phyloP scores from a whole-genome alignment of 2,113 vertebrate genomes.

The Platysteira castanea region DNA sequence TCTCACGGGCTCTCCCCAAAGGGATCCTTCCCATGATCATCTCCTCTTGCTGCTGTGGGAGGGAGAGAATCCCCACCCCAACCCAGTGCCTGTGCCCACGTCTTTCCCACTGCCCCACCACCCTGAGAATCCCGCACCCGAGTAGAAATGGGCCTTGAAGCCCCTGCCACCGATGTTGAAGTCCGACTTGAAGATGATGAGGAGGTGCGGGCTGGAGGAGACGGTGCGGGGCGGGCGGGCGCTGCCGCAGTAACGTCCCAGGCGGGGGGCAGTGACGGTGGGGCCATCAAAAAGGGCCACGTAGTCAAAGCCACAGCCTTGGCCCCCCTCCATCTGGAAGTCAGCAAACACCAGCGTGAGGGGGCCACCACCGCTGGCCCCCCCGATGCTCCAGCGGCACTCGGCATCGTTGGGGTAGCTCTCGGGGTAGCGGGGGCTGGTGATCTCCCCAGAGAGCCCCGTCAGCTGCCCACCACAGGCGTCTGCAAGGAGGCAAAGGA shows the following conservation, averaged over 20 bases:
- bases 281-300: constrained; percentile 87
- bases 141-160: constrained; percentile 93
- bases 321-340: constrained; percentile 91
- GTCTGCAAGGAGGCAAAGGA: constrained; percentile 68
- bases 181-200: constrained; percentile 93
- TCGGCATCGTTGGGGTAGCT: constrained; percentile 91
- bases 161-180: constrained; percentile 94
- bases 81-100: rapidly evolving
- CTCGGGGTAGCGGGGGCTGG: constrained; percentile 89
- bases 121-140: constrained; percentile 68
- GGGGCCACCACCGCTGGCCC: constrained; percentile 48
- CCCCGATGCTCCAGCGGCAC: constrained; percentile 88
- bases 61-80: neutral
- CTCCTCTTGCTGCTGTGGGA: neutral
- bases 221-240: constrained; percentile 74
- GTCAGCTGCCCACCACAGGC: constrained; percentile 90
- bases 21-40: rapidly evolving
- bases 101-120: neutral
- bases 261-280: constrained; percentile 62
- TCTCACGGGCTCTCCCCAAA: neutral
- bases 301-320: constrained; percentile 89
- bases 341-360: constrained; percentile 89
- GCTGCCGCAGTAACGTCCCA: constrained; percentile 85
- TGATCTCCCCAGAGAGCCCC: constrained; percentile 88
- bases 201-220: constrained; percentile 82